Conservation (phyloP, 37 sponge, comb jelly and placozoan species). For the Amphimedon queenslandica region DNA sequence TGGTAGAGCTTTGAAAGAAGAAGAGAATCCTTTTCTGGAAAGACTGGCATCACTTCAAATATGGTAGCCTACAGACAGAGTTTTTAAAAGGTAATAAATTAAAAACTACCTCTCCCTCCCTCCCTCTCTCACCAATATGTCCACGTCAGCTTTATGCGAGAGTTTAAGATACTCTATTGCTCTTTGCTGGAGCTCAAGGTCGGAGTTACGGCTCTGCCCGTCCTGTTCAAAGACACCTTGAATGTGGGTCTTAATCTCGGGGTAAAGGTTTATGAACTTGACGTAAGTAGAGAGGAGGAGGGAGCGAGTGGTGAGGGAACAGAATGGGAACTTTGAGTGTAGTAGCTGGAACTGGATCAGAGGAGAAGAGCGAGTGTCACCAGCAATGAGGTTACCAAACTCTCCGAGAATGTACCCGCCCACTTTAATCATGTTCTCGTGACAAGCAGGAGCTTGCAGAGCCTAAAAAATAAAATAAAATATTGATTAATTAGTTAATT, state of each 20-base stretch:
- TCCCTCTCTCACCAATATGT: constrained; percentile 79
- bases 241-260: constrained; percentile 83
- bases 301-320: constrained; percentile 64
- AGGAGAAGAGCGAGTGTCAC: constrained; percentile 87
- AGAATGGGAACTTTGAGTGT: constrained; percentile 88
- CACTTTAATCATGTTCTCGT: constrained; percentile 97
- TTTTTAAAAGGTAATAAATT: not conserved
- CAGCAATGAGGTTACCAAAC: constrained; percentile 95
- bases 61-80: constrained; percentile 70
- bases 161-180: constrained; percentile 87
- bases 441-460: constrained; percentile 97
- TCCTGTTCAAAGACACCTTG: constrained; percentile 58
- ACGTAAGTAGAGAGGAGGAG: constrained; percentile 92
- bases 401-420: constrained; percentile 95
- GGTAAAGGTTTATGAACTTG: constrained; percentile 95
- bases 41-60: constrained; percentile 94
- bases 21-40: constrained; percentile 86
- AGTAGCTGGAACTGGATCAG: constrained; percentile 86
- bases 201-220: constrained; percentile 65
- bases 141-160: constrained; percentile 58
- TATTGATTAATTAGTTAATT: too few species aligned
- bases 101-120: not conserved
- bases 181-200: constrained; percentile 91
- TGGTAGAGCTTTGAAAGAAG: constrained; percentile 86
- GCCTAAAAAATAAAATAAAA: constrained; percentile 46